phyloP scores from a whole-genome alignment of 2,113 vertebrate genomes.

The Galeopterus variegatus region DNA sequence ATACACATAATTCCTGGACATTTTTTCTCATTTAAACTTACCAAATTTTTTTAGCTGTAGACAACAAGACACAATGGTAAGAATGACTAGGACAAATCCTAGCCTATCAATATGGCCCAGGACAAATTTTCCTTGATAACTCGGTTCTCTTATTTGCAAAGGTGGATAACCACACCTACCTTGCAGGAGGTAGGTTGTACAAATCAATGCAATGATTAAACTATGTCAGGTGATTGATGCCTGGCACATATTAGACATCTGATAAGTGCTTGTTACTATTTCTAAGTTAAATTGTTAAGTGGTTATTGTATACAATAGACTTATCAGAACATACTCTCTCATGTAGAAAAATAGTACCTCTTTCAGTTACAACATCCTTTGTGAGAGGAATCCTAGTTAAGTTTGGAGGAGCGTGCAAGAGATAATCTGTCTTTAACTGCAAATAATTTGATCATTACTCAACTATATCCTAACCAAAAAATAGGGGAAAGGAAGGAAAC shows the following conservation, averaged over 20 bases:
- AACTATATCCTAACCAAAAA: background rate
- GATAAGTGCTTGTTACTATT: background rate
- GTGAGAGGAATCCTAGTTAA: background rate
- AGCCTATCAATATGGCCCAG: background rate
- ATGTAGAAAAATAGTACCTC: background rate
- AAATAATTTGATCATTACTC: background rate
- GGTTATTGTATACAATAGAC: background rate
- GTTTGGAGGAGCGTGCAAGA: background rate
- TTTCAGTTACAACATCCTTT: background rate
- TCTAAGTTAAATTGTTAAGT: background rate
- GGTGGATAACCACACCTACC: background rate
- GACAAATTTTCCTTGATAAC: background rate
- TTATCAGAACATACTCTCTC: background rate
- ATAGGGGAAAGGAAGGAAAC: background rate
- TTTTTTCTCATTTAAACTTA: background rate
- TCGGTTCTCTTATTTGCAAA: background rate
- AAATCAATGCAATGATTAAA: background rate
- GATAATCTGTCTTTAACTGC: background rate
- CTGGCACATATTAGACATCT: background rate
- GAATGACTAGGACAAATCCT: background rate
- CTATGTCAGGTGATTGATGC: background rate
- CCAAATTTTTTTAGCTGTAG: background rate
- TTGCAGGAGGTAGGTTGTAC: background rate
- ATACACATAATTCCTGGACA: background rate
- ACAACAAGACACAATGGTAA: background rate